Evolutionary conservation across 2,888 invertebrate genomes (phyloP), one percentile per base, ranked within the genome.

Genomic region (Phrixothrix hirtus): DNA sequence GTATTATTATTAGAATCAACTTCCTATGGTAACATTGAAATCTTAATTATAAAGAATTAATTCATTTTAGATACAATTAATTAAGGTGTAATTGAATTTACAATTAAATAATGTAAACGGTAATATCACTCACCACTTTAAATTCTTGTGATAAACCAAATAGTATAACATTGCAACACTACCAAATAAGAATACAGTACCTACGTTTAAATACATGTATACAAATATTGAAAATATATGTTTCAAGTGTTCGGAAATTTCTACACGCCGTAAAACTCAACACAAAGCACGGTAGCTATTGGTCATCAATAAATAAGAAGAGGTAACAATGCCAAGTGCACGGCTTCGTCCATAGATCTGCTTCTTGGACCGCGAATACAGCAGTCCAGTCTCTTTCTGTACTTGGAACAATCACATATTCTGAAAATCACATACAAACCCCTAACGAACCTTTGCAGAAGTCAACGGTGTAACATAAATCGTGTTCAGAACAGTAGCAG

Each of bases 281-380:
- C 60, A 66, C 62, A 67, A 64, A 65, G 68, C 69, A 70, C 71
- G 62, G 73, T 73, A 72, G 72, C 74, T 64, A 73, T 74, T 72
- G 74, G 67, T 67, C 71, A 71, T 73, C 73, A 72, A 73, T 74
- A 74, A 72, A 74, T 72, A 74, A 71, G 72, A 70, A 71, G 69
- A 69, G 70, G 69, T 68, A 72, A 73, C 73, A 73, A 73, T 72
- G 71, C 73, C 68, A 72, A 72, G 71, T 72, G 69, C 68, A 69
- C 68, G 66, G 68, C 64, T 64, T 68, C 66, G 63, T 67, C 69
- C 68, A 70, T 69, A 70, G 71, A 71, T 71, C 68, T 70, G 63
- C 59, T 57, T 55, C 64, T 63, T 60, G 64, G 64, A 63, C 65
- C 63, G 66, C 65, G 64, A 59, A 55, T 60, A 47, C 61, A 68